phyloP scores from a whole-genome alignment of 2,888 invertebrate species.

The Anodontia alba region DNA sequence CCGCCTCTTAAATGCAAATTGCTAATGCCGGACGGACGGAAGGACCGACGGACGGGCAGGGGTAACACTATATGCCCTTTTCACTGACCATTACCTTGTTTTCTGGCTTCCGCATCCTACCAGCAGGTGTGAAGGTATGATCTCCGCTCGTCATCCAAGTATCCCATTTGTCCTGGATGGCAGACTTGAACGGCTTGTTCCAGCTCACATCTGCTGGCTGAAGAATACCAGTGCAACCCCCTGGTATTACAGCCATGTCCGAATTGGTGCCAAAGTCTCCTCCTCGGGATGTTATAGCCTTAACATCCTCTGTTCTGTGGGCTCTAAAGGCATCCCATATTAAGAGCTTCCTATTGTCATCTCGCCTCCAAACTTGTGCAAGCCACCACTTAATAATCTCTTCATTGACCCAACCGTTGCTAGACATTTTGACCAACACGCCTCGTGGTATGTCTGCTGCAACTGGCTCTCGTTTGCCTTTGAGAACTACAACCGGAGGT shows the following conservation, averaged over 20 bases:
- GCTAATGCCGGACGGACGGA: too few relatives aligned
- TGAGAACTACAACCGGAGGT: slow-evolving; percentile 24
- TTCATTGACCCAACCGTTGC: slow-evolving; percentile 36
- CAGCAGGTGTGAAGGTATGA: too few relatives aligned
- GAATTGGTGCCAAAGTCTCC: slow-evolving; percentile 24
- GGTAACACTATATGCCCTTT: too few relatives aligned
- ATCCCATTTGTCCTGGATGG: too few relatives aligned
- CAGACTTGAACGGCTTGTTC: too few relatives aligned
- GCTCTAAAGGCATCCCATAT: slow-evolving; percentile 28
- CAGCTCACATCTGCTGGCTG: too few relatives aligned
- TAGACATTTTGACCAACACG: slow-evolving; percentile 21
- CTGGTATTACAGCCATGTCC: slow-evolving; percentile 32
- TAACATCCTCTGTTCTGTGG: slow-evolving; percentile 24
- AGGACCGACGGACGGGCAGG: too few relatives aligned
- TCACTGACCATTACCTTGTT: too few relatives aligned
- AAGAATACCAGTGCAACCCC: too few relatives aligned
- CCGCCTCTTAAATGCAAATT: too few relatives aligned
- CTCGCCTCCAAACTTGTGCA: slow-evolving; percentile 19
- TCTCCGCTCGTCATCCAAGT: too few relatives aligned
- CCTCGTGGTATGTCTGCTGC: slow-evolving; percentile 16
- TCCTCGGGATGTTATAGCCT: slow-evolving; percentile 16
- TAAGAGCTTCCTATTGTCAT: neutral
- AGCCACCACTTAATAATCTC: slow-evolving; percentile 29
- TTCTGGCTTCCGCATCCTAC: too few relatives aligned
- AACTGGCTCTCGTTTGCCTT: slow-evolving; percentile 17